phyloP scores from a whole-genome alignment of 2,888 invertebrate genomes.

The Lasioglossum lativentre region DNA sequence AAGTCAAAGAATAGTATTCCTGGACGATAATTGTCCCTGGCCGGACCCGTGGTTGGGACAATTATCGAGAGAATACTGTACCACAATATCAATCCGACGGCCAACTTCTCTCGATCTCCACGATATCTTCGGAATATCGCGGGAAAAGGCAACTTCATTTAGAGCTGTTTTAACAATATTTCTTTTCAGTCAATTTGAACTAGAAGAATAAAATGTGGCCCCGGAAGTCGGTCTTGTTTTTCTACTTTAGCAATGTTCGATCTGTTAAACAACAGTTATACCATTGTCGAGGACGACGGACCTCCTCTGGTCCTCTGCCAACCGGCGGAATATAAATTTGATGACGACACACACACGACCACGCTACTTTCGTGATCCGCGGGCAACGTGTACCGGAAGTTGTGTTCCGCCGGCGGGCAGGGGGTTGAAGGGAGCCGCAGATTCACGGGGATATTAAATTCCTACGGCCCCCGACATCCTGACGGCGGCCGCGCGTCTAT shows the following conservation, averaged over 20 bases:
- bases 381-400: constrained; percentile 32
- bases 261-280: neutral
- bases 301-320: constrained; percentile 72
- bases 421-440: constrained; percentile 16
- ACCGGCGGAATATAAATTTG: constrained; percentile 75
- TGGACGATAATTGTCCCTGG: too few species aligned
- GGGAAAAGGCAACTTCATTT: too few species aligned
- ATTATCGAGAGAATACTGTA: too few species aligned
- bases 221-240: neutral
- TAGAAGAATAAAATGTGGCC: too few species aligned
- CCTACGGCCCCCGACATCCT: constrained; percentile 53
- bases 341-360: constrained; percentile 67
- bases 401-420: constrained; percentile 15
- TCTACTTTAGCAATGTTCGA: neutral
- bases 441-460: constrained; percentile 67
- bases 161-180: too few species aligned
- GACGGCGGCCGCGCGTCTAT: constrained; percentile 35
- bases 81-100: too few species aligned
- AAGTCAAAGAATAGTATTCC: too few species aligned
- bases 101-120: too few species aligned
- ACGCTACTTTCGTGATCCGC: constrained; percentile 27
- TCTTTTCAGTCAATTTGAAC: too few species aligned
- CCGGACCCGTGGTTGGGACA: too few species aligned
- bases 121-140: too few species aligned
- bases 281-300: constrained; percentile 50